A percentile compares a stretch with the other conserved stretches of the same genome.
phyloP scores from a whole-genome alignment of 1,140 invertebrate species.

The Zophobas atratus region DNA sequence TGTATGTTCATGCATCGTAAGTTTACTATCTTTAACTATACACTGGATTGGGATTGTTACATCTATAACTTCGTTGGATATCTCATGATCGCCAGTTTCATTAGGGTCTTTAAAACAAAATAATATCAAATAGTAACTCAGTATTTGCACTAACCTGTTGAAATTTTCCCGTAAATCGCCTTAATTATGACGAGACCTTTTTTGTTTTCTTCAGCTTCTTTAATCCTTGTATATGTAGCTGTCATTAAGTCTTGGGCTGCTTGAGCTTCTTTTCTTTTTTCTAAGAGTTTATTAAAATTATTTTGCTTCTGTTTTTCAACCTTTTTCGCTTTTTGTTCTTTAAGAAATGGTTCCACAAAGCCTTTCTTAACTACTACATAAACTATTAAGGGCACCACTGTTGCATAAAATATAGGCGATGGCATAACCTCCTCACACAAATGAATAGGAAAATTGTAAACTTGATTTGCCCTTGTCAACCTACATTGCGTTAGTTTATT shows the following conservation, averaged over 20 bases:
- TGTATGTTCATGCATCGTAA: conserved; percentile 87
- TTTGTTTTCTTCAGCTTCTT: conserved; percentile 82
- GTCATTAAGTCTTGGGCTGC: conserved; percentile 92
- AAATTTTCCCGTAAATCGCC: conserved; percentile 84
- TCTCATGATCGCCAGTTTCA: conserved; percentile 62
- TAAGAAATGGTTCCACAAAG: conserved; percentile 88
- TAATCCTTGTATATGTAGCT: conserved; percentile 83
- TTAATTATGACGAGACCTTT: conserved; percentile 89
- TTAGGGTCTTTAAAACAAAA: conserved; percentile 43
- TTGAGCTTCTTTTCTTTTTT: conserved; percentile 87
- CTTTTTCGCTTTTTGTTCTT: conserved; percentile 82
- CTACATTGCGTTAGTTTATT: conserved; percentile 68
- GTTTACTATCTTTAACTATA: conserved; percentile 90
- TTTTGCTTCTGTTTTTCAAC: conserved; percentile 82
- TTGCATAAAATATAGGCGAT: conserved; percentile 93
- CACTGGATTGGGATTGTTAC: conserved; percentile 95
- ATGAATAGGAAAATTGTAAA: conserved; percentile 91
- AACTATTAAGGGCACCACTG: conserved; percentile 85
- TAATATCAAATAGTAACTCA: conserved; percentile 32
- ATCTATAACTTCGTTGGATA: conserved; percentile 82
- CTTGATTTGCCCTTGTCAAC: conserved; percentile 89
- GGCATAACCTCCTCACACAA: conserved; percentile 92
- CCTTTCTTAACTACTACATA: conserved; percentile 89
- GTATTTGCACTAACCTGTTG: conserved; percentile 47
- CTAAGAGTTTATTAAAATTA: conserved; percentile 81